Evolutionary conservation across 2,888 invertebrate genomes (phyloP).

Genomic region (Melolontha melolontha): DNA sequence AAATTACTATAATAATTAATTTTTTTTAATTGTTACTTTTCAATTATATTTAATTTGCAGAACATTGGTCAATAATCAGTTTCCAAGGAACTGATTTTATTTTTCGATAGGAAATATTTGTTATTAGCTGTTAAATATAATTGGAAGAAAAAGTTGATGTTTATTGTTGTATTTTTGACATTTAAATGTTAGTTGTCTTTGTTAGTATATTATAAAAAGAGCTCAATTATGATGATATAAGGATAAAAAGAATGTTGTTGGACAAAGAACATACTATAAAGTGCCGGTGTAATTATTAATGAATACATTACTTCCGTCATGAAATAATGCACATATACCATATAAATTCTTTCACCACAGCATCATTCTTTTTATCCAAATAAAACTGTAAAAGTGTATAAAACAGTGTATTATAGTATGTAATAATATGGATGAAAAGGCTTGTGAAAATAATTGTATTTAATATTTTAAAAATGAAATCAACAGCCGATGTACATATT

Average conservation of each 20-base stretch:
- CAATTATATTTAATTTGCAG: conserved; percentile 25
- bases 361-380: conserved; percentile 31
- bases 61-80: conserved; percentile 10
- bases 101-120: not conserved
- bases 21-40: conserved; percentile 11
- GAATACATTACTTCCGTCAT: conserved; percentile 22
- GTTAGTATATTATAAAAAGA: conserved; percentile 36
- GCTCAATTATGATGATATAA: conserved; percentile 42
- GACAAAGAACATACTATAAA: not conserved
- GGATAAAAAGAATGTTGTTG: conserved; percentile 32
- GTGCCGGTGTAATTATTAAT: not conserved
- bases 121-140: conserved; percentile 26
- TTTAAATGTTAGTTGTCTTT: conserved; percentile 44
- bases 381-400: conserved; percentile 39
- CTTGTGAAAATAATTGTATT: conserved; percentile 58
- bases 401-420: conserved; percentile 45
- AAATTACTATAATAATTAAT: not conserved
- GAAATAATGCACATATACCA: not conserved
- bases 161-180: conserved; percentile 40
- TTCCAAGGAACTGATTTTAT: not conserved
- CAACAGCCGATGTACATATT: conserved; percentile 42
- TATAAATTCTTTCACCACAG: conserved; percentile 28
- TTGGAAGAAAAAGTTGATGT: conserved; percentile 36
- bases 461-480: conserved; percentile 48
- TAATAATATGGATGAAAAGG: conserved; percentile 54